These are phyloP conservation scores for Limnephilus marmoratus DNA, from an alignment of 2,888 invertebrate species.

Conservation along the genomic window DNA sequence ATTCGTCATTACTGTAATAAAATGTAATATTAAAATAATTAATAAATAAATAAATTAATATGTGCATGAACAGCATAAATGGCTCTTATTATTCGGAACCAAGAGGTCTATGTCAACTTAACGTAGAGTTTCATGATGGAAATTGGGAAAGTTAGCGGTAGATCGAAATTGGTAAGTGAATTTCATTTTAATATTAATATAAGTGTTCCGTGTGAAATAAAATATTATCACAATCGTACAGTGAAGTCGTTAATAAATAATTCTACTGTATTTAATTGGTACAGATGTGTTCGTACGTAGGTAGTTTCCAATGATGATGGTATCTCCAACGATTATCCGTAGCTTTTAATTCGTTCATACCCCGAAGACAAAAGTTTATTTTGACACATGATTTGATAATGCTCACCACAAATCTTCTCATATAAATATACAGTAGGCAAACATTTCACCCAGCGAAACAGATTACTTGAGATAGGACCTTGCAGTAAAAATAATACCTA, in stretches of 20 bases:
- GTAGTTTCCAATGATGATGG: background rate
- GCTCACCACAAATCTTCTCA: conserved; percentile 18
- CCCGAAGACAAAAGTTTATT: conserved; percentile 20
- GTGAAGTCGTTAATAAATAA: background rate
- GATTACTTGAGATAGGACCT: background rate
- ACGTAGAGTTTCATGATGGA: background rate
- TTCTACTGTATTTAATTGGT: background rate
- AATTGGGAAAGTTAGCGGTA: background rate
- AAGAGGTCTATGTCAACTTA: background rate
- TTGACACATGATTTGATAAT: conserved; percentile 37
- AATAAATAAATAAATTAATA: too few species aligned
- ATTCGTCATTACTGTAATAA: too few species aligned
- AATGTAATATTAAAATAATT: too few species aligned
- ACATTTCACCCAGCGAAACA: background rate
- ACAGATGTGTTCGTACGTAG: background rate
- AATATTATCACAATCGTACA: background rate
- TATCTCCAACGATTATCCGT: background rate
- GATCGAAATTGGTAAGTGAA: background rate
- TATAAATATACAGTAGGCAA: conserved; percentile 25
- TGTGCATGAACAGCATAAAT: background rate
- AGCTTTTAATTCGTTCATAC: conserved; percentile 28
- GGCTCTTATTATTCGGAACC: background rate
- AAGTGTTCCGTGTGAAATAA: background rate
- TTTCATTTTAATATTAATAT: background rate
- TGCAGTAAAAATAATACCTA: background rate